A percentile compares a stretch with the other conserved stretches of the same genome.
phyloP scores from a whole-genome alignment of 2,888 invertebrate species.

The Volucella inflata region DNA sequence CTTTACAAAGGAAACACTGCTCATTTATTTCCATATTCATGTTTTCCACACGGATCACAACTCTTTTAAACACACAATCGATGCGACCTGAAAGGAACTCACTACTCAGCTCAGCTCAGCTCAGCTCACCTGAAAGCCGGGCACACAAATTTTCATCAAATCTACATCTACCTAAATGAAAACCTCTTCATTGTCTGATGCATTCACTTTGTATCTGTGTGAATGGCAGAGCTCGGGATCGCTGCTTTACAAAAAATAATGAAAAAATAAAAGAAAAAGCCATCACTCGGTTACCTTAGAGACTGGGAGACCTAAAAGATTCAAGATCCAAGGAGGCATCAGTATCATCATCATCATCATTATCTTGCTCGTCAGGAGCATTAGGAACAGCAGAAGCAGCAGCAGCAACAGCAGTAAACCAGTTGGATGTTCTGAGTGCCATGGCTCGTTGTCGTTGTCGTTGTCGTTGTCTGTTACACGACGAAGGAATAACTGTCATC shows the following conservation, averaged over 20 bases:
- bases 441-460: background rate
- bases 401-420: slow-evolving; percentile 71
- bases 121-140: slow-evolving; percentile 57
- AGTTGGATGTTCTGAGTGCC: slow-evolving; percentile 69
- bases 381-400: slow-evolving; percentile 67
- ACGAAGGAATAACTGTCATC: slow-evolving; percentile 74
- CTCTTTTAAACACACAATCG: slow-evolving; percentile 74
- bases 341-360: slow-evolving; percentile 64
- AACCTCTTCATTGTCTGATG: slow-evolving; percentile 66
- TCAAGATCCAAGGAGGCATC: slow-evolving; percentile 60
- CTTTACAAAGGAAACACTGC: slow-evolving; percentile 71
- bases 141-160: slow-evolving; percentile 71
- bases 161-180: slow-evolving; percentile 59
- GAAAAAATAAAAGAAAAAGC: slow-evolving; percentile 31
- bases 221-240: slow-evolving; percentile 30
- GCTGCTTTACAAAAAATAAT: background rate
- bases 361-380: slow-evolving; percentile 70
- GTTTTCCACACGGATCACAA: slow-evolving; percentile 76
- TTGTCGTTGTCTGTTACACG: slow-evolving; percentile 71
- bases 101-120: slow-evolving; percentile 57
- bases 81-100: slow-evolving; percentile 66
- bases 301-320: slow-evolving; percentile 32
- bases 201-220: slow-evolving; percentile 9
- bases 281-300: slow-evolving; percentile 59
- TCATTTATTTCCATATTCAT: slow-evolving; percentile 73